A percentile compares a stretch with the other conserved stretches of the same genome.
Conservation (phyloP, 2,888 invertebrate species). For the Folsomia manolachei region DNA sequence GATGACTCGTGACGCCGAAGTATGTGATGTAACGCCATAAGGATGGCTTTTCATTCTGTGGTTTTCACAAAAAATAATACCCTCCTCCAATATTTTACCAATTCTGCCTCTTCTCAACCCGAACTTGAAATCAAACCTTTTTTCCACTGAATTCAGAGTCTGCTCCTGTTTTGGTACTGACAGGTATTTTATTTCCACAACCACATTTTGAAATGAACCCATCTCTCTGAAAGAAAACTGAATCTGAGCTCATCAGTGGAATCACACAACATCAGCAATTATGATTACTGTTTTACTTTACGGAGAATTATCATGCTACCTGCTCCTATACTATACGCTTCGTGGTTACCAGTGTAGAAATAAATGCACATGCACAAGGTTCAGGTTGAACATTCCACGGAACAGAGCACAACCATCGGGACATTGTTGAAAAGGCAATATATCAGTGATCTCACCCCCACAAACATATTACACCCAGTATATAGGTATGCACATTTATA, state of each 20-base stretch:
- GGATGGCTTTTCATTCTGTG: neutral
- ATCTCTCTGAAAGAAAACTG: neutral
- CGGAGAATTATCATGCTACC: neutral
- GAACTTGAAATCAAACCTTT: no score
- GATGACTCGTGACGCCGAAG: neutral
- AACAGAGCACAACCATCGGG: slow-evolving; percentile 12
- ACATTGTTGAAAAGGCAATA: no score
- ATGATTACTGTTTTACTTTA: neutral
- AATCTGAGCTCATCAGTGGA: slow-evolving; percentile 15
- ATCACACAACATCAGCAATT: slow-evolving; percentile 12
- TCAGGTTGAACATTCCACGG: slow-evolving; percentile 10
- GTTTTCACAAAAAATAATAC: neutral
- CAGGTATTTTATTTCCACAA: no score
- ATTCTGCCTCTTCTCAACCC: no score
- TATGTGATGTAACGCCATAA: neutral
- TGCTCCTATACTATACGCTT: no score
- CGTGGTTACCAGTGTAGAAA: neutral
- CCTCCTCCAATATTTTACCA: no score
- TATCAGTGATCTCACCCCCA: no score
- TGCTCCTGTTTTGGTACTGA: no score
- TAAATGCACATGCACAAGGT: no score
- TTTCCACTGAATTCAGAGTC: no score
- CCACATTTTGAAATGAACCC: neutral
- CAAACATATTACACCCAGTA: no score
- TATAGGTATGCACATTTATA: no score